Evolutionary conservation across 2,113 vertebrate species (phyloP), one percentile per base, ranked within the genome.

Genomic region (Pitta sordida): DNA sequence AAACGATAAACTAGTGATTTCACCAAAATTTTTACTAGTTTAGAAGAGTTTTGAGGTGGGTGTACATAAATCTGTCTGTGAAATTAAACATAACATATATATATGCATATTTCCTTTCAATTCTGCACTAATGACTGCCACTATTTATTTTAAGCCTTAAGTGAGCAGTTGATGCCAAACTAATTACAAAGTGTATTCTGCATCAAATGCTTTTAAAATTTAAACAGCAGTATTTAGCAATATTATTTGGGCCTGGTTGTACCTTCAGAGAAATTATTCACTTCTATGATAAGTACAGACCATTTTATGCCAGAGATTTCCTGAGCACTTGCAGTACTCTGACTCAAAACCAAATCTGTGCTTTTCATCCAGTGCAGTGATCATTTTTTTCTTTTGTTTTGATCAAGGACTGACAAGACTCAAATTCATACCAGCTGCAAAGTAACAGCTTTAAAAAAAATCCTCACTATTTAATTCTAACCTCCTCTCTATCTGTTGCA

Each of bases 391-490:
- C 83, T 86, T 75, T 96, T 60, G 4, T 77, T 86, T 88, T 83
- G 86, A 94, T 89, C 87, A 53, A 27, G 69, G 63, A 53, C 73
- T 93, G 88, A 94, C 91, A 87, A 86, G 69, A 58, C 69, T 17
- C n/a, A 89, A 88, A 84, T 80, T 41, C 73, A 83, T 74, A 78
- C 91, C 75, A 93, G 32, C 77, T 94, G 71, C 58, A 95, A 94
- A 94, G 63, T 63, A 95, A 86, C 86, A 93, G 59, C 82, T 83
- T 65, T 36, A 78, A 92, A 85, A 81, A 91, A 86, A 60, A 77
- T 37, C 65, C 78, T 93, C 82, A 63, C 91, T 97, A 85, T 96
- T 98, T 98, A 96, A 98, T 98, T 98, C 96, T 93, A 97, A 97
- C 96, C 90, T 97, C 96, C 67, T 64, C 86, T 49, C 58, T 94